These are phyloP conservation scores for Agraylea sexmaculata DNA, from an alignment of 1,140 invertebrate genomes.

Conservation along the genomic window DNA sequence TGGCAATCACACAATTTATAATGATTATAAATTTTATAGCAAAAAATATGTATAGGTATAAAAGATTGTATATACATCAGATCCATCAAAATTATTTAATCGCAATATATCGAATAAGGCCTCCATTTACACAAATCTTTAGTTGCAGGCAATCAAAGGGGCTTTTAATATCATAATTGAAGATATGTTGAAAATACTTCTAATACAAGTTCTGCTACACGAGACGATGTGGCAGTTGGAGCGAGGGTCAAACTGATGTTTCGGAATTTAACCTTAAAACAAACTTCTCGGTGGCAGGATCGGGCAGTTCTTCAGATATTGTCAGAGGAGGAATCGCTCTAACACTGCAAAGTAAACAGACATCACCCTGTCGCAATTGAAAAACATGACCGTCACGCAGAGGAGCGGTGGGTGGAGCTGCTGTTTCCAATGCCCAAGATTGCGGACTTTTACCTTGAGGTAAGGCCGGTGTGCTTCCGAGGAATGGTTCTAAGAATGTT, in stretches of 20 bases:
- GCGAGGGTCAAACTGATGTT: constrained; percentile 76
- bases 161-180: too few relatives aligned
- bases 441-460: constrained; percentile 64
- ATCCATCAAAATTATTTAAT: too few relatives aligned
- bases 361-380: constrained; percentile 85
- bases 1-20: too few relatives aligned
- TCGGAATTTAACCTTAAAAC: constrained; percentile 89
- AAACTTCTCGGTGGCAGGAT: constrained; percentile 93
- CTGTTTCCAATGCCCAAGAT: constrained; percentile 88
- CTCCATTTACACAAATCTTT: too few relatives aligned
- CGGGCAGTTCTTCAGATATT: constrained; percentile 88
- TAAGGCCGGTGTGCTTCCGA: constrained; percentile 64
- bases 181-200: too few relatives aligned
- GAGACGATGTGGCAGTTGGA: constrained; percentile 13
- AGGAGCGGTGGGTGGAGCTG: constrained; percentile 75
- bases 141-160: too few relatives aligned
- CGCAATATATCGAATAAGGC: too few relatives aligned
- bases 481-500: constrained; percentile 84
- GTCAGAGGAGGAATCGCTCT: constrained; percentile 83
- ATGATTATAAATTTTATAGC: too few relatives aligned
- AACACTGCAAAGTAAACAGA: constrained; percentile 80
- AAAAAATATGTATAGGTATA: too few relatives aligned
- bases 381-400: constrained; percentile 74
- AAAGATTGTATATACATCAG: too few relatives aligned
- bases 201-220: too few relatives aligned